Evolutionary conservation across 1,140 invertebrate genomes (phyloP).

Genomic region (Notospermus geniculatus): DNA sequence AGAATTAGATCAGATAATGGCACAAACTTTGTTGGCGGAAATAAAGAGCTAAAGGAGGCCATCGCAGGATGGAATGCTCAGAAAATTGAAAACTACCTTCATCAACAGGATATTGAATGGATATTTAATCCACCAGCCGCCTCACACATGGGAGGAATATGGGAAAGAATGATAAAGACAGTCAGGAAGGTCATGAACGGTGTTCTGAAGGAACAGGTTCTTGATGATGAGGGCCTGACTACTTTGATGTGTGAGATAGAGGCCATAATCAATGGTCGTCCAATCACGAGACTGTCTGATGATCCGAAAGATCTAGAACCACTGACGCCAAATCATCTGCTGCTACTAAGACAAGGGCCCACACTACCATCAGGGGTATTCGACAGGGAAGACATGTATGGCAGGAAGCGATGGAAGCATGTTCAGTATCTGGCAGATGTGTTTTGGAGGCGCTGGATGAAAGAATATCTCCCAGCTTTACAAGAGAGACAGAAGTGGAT

Average conservation of each 20-base stretch:
- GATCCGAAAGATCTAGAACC: slow-evolving; percentile 13
- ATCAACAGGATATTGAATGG: not conserved
- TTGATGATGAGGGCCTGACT: not conserved
- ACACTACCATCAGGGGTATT: slow-evolving; percentile 8
- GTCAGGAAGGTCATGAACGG: not conserved
- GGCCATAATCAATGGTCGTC: slow-evolving; percentile 11
- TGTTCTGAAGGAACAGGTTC: not conserved
- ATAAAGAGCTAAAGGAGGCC: not conserved
- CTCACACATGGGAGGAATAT: not conserved
- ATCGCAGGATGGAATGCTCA: not conserved
- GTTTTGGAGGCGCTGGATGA: slow-evolving; percentile 7
- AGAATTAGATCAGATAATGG: too few species aligned
- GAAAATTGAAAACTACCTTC: not conserved
- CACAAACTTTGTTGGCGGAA: slow-evolving; percentile 11
- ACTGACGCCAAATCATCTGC: slow-evolving; percentile 16
- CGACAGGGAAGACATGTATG: not conserved
- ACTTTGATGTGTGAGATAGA: slow-evolving; percentile 15
- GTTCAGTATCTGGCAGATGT: slow-evolving; percentile 9
- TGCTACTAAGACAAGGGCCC: slow-evolving; percentile 1
- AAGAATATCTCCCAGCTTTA: slow-evolving; percentile 6
- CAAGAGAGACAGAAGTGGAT: not conserved
- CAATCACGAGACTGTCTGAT: not conserved
- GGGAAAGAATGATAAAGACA: not conserved
- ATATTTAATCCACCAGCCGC: not conserved
- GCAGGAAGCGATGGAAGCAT: slow-evolving; percentile 4